These are phyloP conservation scores for Lasioglossum malachurum DNA, from an alignment of 2,888 invertebrate genomes.

Conservation along the genomic window DNA sequence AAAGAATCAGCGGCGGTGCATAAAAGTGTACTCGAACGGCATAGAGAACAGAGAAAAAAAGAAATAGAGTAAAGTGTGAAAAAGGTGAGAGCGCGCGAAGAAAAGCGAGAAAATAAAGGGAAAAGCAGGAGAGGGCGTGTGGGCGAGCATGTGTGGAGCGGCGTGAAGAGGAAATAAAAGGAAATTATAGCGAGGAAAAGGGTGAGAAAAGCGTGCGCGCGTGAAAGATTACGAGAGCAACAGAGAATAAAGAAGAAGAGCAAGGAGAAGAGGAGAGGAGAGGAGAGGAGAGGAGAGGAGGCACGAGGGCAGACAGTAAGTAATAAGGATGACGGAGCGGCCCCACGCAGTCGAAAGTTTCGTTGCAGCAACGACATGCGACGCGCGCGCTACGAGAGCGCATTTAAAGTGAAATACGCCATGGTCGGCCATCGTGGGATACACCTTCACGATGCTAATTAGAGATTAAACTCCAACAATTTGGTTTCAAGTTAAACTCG, in stretches of 20 bases:
- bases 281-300: no score
- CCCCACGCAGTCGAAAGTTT: conserved; percentile 8
- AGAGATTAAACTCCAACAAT: conserved; percentile 66
- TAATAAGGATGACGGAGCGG: conserved; percentile 14
- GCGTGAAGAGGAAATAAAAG: neutral
- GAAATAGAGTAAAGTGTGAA: neutral
- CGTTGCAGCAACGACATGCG: neutral
- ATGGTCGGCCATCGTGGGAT: conserved; percentile 39
- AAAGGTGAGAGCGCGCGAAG: conserved; percentile 21
- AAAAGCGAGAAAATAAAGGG: neutral
- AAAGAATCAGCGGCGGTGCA: conserved; percentile 1
- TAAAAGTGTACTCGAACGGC: conserved; percentile 21
- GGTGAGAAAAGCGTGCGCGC: neutral
- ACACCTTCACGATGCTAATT: conserved; percentile 64
- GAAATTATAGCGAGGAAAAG: neutral
- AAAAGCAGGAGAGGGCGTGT: neutral
- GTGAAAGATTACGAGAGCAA: conserved; percentile 8
- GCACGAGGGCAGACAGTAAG: neutral
- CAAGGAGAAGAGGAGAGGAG: no score
- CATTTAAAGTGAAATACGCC: conserved; percentile 42
- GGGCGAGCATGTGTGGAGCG: conserved; percentile 5
- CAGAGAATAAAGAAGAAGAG: neutral
- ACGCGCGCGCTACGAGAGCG: neutral
- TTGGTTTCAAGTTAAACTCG: conserved; percentile 58
- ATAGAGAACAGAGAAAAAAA: neutral